These are phyloP conservation scores for Ptychochromis oligacanthus DNA, from an alignment of 2,113 vertebrate species.

Conservation along the genomic window DNA sequence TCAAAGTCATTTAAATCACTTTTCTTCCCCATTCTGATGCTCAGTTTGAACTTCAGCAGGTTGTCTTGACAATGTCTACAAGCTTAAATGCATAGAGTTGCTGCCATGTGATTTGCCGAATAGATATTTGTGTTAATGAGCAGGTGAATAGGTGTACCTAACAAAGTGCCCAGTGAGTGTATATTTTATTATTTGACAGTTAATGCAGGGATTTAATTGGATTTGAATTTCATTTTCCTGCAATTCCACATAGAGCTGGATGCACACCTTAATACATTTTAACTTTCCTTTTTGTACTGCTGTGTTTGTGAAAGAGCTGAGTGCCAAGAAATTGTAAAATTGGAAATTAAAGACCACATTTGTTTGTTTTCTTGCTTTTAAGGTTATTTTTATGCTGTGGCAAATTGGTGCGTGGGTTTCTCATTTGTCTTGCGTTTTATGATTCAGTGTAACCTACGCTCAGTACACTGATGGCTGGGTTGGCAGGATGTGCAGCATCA, in stretches of 20 bases:
- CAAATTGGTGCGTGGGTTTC: constrained; percentile 18
- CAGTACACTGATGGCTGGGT: neutral
- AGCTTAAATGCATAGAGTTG: neutral
- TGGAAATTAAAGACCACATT: neutral
- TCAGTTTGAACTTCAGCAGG: no score
- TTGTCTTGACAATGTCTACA: neutral
- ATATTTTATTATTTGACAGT: neutral
- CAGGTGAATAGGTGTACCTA: no score
- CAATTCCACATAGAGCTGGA: neutral
- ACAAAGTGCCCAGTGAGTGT: no score
- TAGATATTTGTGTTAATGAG: no score
- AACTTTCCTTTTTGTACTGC: neutral
- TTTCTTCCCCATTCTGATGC: no score
- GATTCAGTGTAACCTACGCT: constrained; percentile 19
- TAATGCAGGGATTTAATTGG: neutral
- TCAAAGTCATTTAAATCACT: no score
- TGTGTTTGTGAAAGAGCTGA: neutral
- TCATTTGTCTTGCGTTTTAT: neutral
- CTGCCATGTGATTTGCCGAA: no score
- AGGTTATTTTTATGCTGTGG: neutral
- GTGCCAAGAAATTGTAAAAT: neutral
- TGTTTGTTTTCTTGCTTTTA: neutral
- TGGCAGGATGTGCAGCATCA: neutral
- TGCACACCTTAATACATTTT: neutral
- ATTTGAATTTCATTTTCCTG: neutral